Evolutionary conservation across 1,140 invertebrate genomes (phyloP).

Genomic region (Drosophila grimshawi): DNA sequence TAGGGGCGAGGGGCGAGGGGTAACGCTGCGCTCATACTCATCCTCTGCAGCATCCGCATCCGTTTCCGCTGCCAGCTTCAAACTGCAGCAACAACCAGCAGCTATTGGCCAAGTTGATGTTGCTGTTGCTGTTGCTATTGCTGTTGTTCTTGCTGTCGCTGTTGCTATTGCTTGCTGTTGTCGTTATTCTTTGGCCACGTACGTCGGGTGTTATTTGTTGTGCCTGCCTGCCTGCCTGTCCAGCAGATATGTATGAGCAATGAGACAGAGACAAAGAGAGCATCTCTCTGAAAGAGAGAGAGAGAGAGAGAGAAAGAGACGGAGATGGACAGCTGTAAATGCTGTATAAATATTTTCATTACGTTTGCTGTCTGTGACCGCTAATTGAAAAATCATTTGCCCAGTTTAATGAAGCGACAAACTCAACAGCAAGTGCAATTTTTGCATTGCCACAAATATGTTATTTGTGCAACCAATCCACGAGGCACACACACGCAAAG

Average conservation of each 20-base stretch:
- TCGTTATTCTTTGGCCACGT: conserved; percentile 22
- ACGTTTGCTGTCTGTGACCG: conserved; percentile 11
- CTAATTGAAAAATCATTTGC: conserved; percentile 76
- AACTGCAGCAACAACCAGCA: conserved; percentile 19
- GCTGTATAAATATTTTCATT: conserved; percentile 67
- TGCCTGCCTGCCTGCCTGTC: conserved; percentile 17
- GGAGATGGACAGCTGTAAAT: not conserved
- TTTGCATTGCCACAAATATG: conserved; percentile 36
- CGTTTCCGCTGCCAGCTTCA: conserved; percentile 27
- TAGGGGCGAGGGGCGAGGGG: not conserved
- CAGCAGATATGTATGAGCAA: conserved; percentile 28
- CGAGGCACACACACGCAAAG: conserved; percentile 7
- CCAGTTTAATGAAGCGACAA: conserved; percentile 55
- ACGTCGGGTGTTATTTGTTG: conserved; percentile 26
- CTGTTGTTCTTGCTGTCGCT: not conserved
- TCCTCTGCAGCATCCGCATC: conserved; percentile 22
- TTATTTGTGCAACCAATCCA: conserved; percentile 18
- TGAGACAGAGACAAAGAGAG: conserved; percentile 24
- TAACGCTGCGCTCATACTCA: not conserved
- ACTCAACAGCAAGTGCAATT: conserved; percentile 39
- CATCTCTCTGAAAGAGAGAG: not conserved
- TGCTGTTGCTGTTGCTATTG: no score
- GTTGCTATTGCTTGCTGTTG: not conserved
- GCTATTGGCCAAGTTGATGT: not conserved
- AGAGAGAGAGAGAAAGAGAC: not conserved